Evolutionary conservation across 2,113 vertebrate species (phyloP), one percentile per base, ranked within the genome.

Genomic region (Apaloderma vittatum): DNA sequence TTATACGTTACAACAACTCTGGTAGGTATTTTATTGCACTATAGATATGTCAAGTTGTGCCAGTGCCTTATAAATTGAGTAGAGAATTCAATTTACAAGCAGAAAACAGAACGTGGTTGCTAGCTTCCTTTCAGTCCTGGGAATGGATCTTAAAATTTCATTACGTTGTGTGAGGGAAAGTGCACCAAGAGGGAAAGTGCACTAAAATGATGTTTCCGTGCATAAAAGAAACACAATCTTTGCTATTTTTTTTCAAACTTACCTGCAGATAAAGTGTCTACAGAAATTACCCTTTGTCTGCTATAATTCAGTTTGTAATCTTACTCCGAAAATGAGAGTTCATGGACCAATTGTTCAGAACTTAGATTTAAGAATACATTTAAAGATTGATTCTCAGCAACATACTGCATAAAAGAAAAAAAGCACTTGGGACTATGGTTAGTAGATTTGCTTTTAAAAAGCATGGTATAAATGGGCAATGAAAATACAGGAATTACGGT

Each of bases 41-140:
- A 45, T 90, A 88, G 91, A 90, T 86, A 84, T 92, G 59, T 97
- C 68, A 93, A n/a, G 84, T 95, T 94, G 80, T 89, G 75, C 49
- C 75, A 63, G 46, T 80, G 90, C 94, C 92, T 78, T 93, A 93
- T 89, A 94, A 90, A 88, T 70, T 62, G 32, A 71, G 86, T 80
- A 83, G 82, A 94, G 91, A 97, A 96, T 96, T 97, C 88, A 97
- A 96, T 97, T 98, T 97, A 87, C 97, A 96, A 94, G 80, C 78
- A 89, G 76, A 95, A 97, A 96, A 77, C 81, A 83, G 95, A 95
- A 96, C 92, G 66, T 93, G 86, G 92, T 93, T 95, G 62, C 94
- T 94, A 87, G 79, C 91, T 94, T 94, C 63, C 83, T 92, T 96
- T 91, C 81, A 90, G 85, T 84, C 79, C 71, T 95, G 21, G 22